Percentiles rank a stretch among this genome's conserved stretches.
Conservation (phyloP, 2,113 vertebrate species). For the Eretmochelys imbricata region DNA sequence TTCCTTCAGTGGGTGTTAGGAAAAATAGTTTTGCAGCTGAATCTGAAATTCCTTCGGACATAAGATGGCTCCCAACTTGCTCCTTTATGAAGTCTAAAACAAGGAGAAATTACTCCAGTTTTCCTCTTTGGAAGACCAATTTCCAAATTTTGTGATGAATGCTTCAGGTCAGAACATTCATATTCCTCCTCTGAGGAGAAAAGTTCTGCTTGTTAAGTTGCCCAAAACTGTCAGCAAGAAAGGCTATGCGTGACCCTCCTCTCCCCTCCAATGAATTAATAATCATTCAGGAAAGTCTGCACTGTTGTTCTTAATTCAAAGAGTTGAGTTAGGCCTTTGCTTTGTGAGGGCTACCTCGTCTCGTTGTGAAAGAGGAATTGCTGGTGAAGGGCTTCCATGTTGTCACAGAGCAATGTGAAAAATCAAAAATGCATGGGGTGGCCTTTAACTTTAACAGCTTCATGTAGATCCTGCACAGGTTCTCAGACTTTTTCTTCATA, state of each 20-base stretch:
- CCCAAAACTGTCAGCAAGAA: not conserved
- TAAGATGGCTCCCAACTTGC: too few relatives aligned
- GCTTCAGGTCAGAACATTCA: not conserved
- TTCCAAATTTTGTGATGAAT: not conserved
- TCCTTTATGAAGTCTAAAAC: too few relatives aligned
- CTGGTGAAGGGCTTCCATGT: not conserved
- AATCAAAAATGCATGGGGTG: not conserved
- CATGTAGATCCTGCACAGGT: not conserved
- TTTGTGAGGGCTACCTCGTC: not conserved
- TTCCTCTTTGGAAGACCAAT: not conserved
- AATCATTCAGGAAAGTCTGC: not conserved
- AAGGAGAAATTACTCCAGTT: not conserved
- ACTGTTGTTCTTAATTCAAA: not conserved
- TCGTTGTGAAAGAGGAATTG: not conserved
- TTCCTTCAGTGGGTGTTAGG: not conserved
- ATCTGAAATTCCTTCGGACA: too few relatives aligned
- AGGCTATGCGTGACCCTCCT: not conserved
- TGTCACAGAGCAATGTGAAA: not conserved
- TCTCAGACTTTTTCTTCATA: not conserved
- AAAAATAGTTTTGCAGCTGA: not conserved
- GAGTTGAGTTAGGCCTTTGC: not conserved
- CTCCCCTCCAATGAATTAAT: not conserved
- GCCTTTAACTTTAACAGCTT: conserved; percentile 1
- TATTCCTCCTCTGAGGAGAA: not conserved
- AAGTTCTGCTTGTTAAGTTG: not conserved